Base-by-base conservation (phyloP, 37 sponge, comb jelly and placozoan species). In the Spongia lamella region DNA sequence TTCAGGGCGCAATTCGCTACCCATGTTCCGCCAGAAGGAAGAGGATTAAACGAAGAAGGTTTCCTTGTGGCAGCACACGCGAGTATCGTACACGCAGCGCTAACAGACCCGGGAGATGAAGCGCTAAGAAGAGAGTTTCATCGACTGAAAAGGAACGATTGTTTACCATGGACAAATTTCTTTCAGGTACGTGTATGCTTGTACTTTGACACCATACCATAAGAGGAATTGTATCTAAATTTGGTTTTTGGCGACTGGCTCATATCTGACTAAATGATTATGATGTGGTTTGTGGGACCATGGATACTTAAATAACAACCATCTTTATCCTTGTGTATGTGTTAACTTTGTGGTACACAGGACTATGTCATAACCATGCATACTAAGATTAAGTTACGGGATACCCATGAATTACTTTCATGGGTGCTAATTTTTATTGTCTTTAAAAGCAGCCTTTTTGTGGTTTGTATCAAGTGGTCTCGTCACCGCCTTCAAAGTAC, bases 81-180 rank as follows among this genome's bases (percentile, higher is more conserved):
- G 14, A 47, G 79, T 35, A 33, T 84, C 7, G 72, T 37, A 16
- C 39, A 56, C 32, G 72, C 73, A 37, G 26, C 13, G 7, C 69
- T 75, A 7, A 11, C 35, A 1, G 61, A 56, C 26, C 81, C 76
- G 4, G 39, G 68, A 7, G 34, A 26, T 16, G 70, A 38, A 11
- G n/a, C 62, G 34, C 53, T 86, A 5, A 34, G 16, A 30, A 32
- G 24, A 24, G 81, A 80, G 60, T 86, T 86, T 47, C 33, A 68
- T 13, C 57, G 66, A 57, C 15, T 80, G 3, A 80, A 61, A 5
- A 78, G 51, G 0, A 53, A 60, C 56, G 87, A 70, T 0, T 54
- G 34, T 27, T 33, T 86, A 0, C 22, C 68, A 2, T 86, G 87
- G 87, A 76, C 80, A 35, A 80, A 74, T 43, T 86, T 86, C 57